Conservation (phyloP, 2,888 invertebrate species). For the Caenorhabditis plicata region DNA sequence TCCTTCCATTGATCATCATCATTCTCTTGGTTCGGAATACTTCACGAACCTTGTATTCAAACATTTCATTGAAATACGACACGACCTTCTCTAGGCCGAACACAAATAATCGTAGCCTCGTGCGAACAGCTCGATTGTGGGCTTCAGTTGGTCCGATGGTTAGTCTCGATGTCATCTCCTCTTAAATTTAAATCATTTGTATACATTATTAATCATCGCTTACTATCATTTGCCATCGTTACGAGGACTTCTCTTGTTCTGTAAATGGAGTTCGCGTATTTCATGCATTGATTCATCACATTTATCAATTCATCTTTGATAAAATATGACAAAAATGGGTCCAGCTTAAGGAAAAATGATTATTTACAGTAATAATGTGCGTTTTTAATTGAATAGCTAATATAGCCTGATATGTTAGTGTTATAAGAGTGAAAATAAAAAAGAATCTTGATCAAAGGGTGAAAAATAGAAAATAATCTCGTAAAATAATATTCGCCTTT, state of each 20-base stretch:
- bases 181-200: slow-evolving; percentile 1
- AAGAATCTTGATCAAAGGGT: no score
- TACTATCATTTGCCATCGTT: slow-evolving; percentile 29
- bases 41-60: slow-evolving; percentile 17
- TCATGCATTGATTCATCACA: slow-evolving; percentile 32
- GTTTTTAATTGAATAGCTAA: no score
- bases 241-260: slow-evolving; percentile 25
- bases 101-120: slow-evolving; percentile 22
- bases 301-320: slow-evolving; percentile 17
- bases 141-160: no score
- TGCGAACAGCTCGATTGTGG: slow-evolving; percentile 19
- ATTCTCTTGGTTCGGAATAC: slow-evolving; percentile 19
- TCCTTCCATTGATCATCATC: slow-evolving; percentile 10
- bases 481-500: no score
- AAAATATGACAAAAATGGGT: slow-evolving; percentile 13
- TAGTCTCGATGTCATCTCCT: slow-evolving; percentile 25
- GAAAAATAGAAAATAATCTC: no score
- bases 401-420: no score
- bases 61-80: slow-evolving; percentile 27
- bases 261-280: slow-evolving; percentile 21
- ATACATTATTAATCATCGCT: not conserved
- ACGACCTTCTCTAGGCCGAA: slow-evolving; percentile 28
- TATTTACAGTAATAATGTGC: no score
- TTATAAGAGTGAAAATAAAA: no score
- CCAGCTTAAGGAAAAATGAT: no score